These are phyloP conservation scores for Lampris megalopsis DNA, from an alignment of 2,113 vertebrate genomes.

Conservation along the genomic window DNA sequence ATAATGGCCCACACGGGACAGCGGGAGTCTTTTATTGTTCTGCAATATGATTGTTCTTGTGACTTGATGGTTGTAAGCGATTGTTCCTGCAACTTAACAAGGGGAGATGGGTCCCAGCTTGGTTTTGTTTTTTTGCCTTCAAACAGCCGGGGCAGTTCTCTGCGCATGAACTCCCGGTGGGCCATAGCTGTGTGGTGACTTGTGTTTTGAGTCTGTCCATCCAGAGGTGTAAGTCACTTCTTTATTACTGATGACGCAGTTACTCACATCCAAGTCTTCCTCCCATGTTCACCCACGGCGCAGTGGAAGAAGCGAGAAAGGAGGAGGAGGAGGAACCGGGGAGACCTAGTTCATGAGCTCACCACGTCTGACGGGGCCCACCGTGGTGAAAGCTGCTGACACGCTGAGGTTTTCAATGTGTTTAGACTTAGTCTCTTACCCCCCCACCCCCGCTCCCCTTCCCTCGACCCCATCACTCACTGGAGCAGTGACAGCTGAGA, in stretches of 20 bases:
- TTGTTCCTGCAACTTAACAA: constrained; percentile 1
- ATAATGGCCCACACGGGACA: constrained; percentile 16
- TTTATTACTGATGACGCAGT: constrained; percentile 76
- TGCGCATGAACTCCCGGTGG: constrained; percentile 24
- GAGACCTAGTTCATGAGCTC: constrained; percentile 29
- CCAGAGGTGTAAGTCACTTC: constrained; percentile 9
- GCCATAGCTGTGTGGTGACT: constrained; percentile 51
- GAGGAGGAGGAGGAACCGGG: constrained; percentile 8
- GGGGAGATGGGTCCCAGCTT: no score
- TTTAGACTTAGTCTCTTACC: constrained; percentile 18
- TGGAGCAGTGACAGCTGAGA: constrained; percentile 27
- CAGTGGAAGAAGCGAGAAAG: constrained; percentile 13
- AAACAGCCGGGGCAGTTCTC: constrained; percentile 44
- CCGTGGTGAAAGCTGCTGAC: constrained; percentile 56
- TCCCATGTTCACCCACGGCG: constrained; percentile 58
- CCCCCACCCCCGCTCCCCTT: constrained; percentile 21
- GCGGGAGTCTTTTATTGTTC: constrained; percentile 27
- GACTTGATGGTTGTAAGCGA: constrained; percentile 14
- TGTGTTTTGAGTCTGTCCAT: constrained; percentile 21
- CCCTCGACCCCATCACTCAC: no score
- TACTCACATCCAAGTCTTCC: constrained; percentile 50
- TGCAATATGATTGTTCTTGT: constrained; percentile 47
- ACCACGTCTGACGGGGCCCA: constrained; percentile 53
- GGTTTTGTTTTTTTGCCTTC: not conserved
- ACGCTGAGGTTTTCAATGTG: constrained; percentile 38